Conservation (phyloP, 2,113 vertebrate genomes). For the Pelobates fuscus region DNA sequence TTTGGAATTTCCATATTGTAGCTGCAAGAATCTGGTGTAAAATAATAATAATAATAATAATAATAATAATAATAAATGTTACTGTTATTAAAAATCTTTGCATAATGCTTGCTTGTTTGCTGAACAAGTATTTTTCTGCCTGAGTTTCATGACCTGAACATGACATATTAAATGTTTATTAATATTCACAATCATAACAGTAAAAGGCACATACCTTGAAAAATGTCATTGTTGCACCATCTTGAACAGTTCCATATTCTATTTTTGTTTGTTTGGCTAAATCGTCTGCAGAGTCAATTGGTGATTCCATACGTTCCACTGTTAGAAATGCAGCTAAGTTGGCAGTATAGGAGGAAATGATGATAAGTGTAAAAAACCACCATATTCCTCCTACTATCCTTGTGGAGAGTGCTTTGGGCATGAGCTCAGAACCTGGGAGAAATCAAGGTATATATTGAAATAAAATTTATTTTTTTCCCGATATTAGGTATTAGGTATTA, state of each 20-base stretch:
- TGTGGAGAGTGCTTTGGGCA: slow-evolving; percentile 98
- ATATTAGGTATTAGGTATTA: too few relatives aligned
- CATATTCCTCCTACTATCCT: slow-evolving; percentile 99
- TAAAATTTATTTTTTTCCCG: slow-evolving; percentile 64
- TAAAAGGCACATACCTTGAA: slow-evolving; percentile 82
- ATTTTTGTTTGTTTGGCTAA: slow-evolving; percentile 98
- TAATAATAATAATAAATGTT: too few relatives aligned
- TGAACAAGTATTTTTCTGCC: too few relatives aligned
- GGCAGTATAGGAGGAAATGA: slow-evolving; percentile 98
- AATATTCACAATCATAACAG: background rate
- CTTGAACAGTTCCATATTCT: slow-evolving; percentile 93
- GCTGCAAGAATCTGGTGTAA: too few relatives aligned
- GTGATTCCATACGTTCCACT: slow-evolving; percentile 97
- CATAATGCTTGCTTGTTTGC: too few relatives aligned
- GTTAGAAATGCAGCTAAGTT: slow-evolving; percentile 98
- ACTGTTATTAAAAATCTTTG: too few relatives aligned
- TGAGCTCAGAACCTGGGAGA: slow-evolving; percentile 96
- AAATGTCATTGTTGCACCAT: slow-evolving; percentile 95
- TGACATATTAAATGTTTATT: too few relatives aligned
- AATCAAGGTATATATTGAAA: slow-evolving; percentile 81
- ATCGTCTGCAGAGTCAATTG: slow-evolving; percentile 96
- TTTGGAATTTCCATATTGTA: too few relatives aligned
- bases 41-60: too few relatives aligned
- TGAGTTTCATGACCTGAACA: too few relatives aligned
- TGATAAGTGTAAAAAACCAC: slow-evolving; percentile 99